These are phyloP conservation scores for Blennius ocellaris DNA, from an alignment of 2,113 vertebrate species.

Conservation along the genomic window DNA sequence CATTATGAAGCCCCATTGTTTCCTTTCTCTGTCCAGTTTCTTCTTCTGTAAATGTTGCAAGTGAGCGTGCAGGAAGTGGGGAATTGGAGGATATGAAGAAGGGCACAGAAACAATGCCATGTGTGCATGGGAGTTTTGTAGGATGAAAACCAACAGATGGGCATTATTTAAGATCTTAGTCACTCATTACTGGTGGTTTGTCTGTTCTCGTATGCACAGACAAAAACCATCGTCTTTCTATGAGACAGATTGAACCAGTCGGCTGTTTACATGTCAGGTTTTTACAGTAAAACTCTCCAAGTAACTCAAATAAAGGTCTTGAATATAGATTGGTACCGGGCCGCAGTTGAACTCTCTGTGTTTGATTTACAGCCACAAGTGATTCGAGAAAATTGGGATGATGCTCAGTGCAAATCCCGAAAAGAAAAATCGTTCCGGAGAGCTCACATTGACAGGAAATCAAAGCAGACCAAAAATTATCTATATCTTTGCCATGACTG, in stretches of 20 bases:
- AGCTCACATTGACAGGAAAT: constrained; percentile 58
- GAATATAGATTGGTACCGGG: not conserved
- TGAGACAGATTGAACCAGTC: constrained; percentile 10
- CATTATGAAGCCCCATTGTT: constrained; percentile 78
- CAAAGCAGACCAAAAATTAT: constrained; percentile 76
- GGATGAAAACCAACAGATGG: constrained; percentile 54
- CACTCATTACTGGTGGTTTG: constrained; percentile 37
- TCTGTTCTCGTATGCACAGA: not conserved
- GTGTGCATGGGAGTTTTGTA: constrained; percentile 48
- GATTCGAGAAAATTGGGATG: constrained; percentile 14
- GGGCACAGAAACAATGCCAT: constrained; percentile 60
- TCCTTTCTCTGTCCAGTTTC: constrained; percentile 60
- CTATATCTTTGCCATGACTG: constrained; percentile 76
- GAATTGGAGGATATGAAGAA: constrained; percentile 55
- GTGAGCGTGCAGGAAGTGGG: constrained; percentile 27
- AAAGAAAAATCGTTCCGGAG: constrained; percentile 40
- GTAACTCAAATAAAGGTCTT: not conserved
- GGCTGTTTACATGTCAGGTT: not conserved
- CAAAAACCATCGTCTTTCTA: constrained; percentile 1
- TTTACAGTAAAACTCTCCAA: not conserved
- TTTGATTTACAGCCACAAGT: constrained; percentile 23
- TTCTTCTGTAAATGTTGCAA: constrained; percentile 45
- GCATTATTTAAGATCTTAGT: constrained; percentile 58
- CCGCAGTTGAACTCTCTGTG: constrained; percentile 26
- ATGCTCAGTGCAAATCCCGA: constrained; percentile 18